Evolutionary conservation across 2,888 invertebrate species (phyloP), one percentile per base, ranked within the genome.

Genomic region (Athalia rosae): DNA sequence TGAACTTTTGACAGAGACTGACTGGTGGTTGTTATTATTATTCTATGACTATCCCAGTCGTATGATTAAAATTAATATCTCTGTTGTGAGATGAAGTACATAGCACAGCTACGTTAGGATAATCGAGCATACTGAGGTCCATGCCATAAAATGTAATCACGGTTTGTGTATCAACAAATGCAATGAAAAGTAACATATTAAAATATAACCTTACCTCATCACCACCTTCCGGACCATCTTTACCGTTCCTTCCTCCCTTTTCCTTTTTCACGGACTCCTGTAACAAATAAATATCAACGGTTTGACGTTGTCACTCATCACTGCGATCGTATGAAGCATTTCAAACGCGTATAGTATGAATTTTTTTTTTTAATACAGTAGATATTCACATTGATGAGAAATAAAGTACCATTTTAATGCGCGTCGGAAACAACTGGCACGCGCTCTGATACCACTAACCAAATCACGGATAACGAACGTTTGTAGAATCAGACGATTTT

Each of bases 181-280:
- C 61, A 79, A 78, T 76, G 69, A 48, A 80, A 73, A 76, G 79
- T 78, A 77, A 82, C 82, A n/a, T 53, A 15, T 15, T 15, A n/a
- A 53, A 11, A 53, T 85, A 86, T 87, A 87, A 88, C 87, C 87
- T 89, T 87, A 90, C 90, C 90, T 90, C 90, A 80, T 90, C 90
- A 74, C 82, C 85, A 79, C 84, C 82, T 78, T 90, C 90, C 76
- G 81, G 74, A 76, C 79, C 83, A 80, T 90, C 90, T 84, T 89
- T 90, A 82, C 89, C 90, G 83, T 90, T 90, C 82, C 89, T 90
- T 80, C 86, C 88, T 85, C 90, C 90, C 82, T 88, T 88, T 86
- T 89, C 89, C 82, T 83, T 81, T 84, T 90, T 90, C 79, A 84
- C 83, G 79, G 89, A 82, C 80, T 90, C 90, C 90, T 90, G 84